Evolutionary conservation across 2,888 invertebrate species (phyloP).

Genomic region (Chaitophorus viminalis): DNA sequence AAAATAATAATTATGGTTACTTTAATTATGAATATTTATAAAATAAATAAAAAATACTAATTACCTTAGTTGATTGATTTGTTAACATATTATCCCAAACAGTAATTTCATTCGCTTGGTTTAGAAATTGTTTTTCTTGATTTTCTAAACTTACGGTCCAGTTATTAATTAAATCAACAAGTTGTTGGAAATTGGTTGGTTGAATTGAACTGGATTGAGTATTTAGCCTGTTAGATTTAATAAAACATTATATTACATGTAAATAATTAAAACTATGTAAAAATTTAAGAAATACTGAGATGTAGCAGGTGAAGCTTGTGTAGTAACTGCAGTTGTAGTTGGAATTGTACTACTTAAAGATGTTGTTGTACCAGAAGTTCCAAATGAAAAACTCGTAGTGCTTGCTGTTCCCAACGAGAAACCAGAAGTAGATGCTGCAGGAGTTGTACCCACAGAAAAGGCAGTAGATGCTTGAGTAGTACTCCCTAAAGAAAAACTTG

Average conservation of each 20-base stretch:
- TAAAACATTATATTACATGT: not conserved
- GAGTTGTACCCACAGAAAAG: slow-evolving; percentile 19
- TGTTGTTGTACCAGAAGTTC: slow-evolving; percentile 33
- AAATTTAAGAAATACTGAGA: slow-evolving; percentile 35
- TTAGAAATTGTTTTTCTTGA: slow-evolving; percentile 90
- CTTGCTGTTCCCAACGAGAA: slow-evolving; percentile 45
- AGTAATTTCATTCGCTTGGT: slow-evolving; percentile 94
- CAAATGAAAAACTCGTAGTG: slow-evolving; percentile 63
- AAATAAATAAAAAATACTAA: not conserved
- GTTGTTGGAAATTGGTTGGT: slow-evolving; percentile 80
- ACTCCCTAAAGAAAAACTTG: slow-evolving; percentile 64
- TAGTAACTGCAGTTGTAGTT: slow-evolving; percentile 42
- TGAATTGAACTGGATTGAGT: slow-evolving; percentile 68
- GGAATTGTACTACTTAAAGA: not conserved
- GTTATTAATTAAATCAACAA: slow-evolving; percentile 92
- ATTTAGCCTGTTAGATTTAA: slow-evolving; percentile 65
- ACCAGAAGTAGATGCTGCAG: slow-evolving; percentile 61
- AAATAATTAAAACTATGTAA: not conserved
- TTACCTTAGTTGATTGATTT: slow-evolving; percentile 88
- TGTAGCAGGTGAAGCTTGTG: slow-evolving; percentile 12
- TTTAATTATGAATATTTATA: not conserved
- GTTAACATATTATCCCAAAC: slow-evolving; percentile 93
- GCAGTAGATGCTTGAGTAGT: slow-evolving; percentile 33
- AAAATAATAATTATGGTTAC: slow-evolving; percentile 1
- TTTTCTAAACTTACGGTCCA: slow-evolving; percentile 93